Percentiles rank a stretch among this genome's conserved stretches.
Conservation (phyloP, 2,113 vertebrate genomes). For the Corapipo altera region DNA sequence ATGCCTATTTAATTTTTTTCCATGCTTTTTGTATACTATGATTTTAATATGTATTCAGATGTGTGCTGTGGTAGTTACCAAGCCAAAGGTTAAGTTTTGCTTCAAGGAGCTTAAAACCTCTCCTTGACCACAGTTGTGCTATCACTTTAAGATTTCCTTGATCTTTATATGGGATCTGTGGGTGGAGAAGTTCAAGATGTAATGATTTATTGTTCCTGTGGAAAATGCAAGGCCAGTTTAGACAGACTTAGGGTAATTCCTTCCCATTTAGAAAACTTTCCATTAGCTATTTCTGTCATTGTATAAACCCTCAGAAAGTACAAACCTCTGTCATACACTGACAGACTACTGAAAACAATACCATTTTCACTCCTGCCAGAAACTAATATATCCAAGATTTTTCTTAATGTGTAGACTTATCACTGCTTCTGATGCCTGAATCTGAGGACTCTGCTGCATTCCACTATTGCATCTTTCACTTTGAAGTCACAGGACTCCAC, state of each 20-base stretch:
- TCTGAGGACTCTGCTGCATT: not conserved
- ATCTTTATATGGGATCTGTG: not conserved
- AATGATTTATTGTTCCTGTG: not conserved
- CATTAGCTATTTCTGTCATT: not conserved
- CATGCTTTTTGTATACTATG: not conserved
- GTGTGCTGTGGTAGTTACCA: not conserved
- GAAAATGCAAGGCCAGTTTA: not conserved
- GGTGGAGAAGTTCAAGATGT: not conserved
- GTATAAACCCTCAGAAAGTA: not conserved
- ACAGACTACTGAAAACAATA: not conserved
- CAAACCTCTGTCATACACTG: not conserved
- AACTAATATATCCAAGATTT: not conserved
- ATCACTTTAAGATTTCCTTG: not conserved
- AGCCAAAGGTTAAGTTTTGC: not conserved
- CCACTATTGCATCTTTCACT: not conserved
- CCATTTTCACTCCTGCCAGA: not conserved
- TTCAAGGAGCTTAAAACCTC: not conserved
- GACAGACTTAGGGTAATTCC: not conserved
- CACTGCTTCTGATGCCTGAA: not conserved
- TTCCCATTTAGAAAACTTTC: not conserved
- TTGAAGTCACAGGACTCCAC: not conserved
- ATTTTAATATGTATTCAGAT: not conserved
- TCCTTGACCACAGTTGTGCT: not conserved
- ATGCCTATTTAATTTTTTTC: not conserved
- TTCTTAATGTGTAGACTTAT: not conserved